Percentiles rank a stretch among this genome's conserved stretches.
Evolutionary conservation across 2,888 invertebrate genomes (phyloP).

Genomic region (Drosophila peninsularis): DNA sequence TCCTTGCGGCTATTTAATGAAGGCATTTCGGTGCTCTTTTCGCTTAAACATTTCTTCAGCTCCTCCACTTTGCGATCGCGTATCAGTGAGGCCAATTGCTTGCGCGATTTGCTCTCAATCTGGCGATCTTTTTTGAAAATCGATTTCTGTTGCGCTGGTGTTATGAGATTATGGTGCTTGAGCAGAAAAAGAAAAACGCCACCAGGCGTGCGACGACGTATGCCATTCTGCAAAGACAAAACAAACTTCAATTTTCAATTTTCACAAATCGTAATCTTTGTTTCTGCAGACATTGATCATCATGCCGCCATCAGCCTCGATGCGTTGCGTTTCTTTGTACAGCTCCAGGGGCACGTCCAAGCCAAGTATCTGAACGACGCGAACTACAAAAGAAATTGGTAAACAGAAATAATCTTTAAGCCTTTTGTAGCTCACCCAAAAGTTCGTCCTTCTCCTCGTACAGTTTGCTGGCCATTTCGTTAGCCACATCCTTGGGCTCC

Average conservation of each 20-base stretch:
- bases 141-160: conserved; percentile 88
- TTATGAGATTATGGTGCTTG: conserved; percentile 89
- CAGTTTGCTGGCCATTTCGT: conserved; percentile 90
- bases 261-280: no score
- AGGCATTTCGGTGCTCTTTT: conserved; percentile 82
- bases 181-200: conserved; percentile 94
- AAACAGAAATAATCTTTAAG: not conserved
- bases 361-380: conserved; percentile 90
- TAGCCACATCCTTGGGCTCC: conserved; percentile 85
- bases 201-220: conserved; percentile 93
- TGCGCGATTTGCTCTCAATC: conserved; percentile 86
- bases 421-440: conserved; percentile 86
- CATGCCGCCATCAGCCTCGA: conserved; percentile 95
- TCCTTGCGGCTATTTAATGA: conserved; percentile 80
- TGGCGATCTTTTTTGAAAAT: conserved; percentile 89
- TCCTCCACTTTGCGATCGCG: conserved; percentile 89
- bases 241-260: not conserved
- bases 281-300: conserved; percentile 88
- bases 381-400: conserved; percentile 85
- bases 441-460: conserved; percentile 90
- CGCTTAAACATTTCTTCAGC: conserved; percentile 87
- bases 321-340: conserved; percentile 91
- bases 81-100: conserved; percentile 86
- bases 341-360: conserved; percentile 90
- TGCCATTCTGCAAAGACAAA: conserved; percentile 86